These are phyloP conservation scores for Polydrusus cervinus DNA, from an alignment of 2,888 invertebrate species.

Conservation along the genomic window DNA sequence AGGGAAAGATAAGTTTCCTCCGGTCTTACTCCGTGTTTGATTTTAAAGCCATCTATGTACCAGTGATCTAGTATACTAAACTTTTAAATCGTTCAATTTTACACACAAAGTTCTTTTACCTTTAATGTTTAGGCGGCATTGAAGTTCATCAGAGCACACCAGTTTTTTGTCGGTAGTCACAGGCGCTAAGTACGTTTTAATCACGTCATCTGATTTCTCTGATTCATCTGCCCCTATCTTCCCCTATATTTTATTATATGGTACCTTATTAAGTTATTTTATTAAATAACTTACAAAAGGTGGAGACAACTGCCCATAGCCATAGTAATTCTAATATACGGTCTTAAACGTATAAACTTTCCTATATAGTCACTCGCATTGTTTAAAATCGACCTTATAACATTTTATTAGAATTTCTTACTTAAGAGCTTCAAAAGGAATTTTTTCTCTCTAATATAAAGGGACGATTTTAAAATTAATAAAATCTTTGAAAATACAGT, in stretches of 20 bases:
- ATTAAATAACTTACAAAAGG: neutral
- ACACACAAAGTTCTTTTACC: too few species aligned
- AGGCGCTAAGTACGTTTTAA: too few species aligned
- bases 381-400: neutral
- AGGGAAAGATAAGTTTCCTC: too few species aligned
- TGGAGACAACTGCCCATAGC: neutral
- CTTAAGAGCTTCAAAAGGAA: neutral
- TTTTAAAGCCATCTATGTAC: too few species aligned
- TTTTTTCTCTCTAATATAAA: neutral
- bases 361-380: neutral
- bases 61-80: too few species aligned
- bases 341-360: neutral
- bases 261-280: neutral
- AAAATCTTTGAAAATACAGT: neutral
- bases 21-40: too few species aligned
- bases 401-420: neutral
- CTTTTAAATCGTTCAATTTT: too few species aligned
- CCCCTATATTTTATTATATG: slow-evolving; percentile 4
- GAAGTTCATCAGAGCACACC: too few species aligned
- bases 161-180: too few species aligned
- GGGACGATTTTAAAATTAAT: neutral
- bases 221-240: neutral
- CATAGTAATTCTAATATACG: neutral
- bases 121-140: too few species aligned
- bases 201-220: too few species aligned